Percentiles rank a stretch among this genome's conserved stretches.
phyloP scores from a whole-genome alignment of 2,888 invertebrate species.

The Helobdella robusta region DNA sequence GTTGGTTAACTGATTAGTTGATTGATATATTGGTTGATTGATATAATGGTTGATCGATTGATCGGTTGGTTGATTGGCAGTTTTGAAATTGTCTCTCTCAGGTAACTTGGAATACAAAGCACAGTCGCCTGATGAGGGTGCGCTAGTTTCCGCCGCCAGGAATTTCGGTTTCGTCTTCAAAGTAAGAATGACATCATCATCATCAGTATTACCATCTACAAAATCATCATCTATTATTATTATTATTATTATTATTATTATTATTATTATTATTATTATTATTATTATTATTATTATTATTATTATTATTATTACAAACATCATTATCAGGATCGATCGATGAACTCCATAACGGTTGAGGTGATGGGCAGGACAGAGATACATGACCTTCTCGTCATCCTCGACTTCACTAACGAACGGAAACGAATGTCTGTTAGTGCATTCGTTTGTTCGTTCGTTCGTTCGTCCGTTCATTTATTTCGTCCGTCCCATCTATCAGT shows the following conservation, averaged over 20 bases:
- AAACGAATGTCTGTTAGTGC: conserved; percentile 88
- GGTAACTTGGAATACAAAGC: conserved; percentile 59
- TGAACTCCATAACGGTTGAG: conserved; percentile 28
- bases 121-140: conserved; percentile 95
- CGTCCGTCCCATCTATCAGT: too few relatives aligned
- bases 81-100: conserved; percentile 32
- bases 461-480: too few relatives aligned
- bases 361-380: conserved; percentile 55
- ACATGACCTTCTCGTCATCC: conserved; percentile 88
- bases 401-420: conserved; percentile 97
- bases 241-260: conserved; percentile 6
- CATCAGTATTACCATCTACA: neutral
- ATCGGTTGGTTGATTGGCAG: too few relatives aligned
- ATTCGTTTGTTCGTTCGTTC: neutral
- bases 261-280: neutral
- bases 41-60: too few relatives aligned
- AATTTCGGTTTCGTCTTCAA: conserved; percentile 98
- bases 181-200: conserved; percentile 54
- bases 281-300: neutral
- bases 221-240: neutral
- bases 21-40: too few relatives aligned
- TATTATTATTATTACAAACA: neutral
- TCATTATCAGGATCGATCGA: conserved; percentile 23
- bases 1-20: too few relatives aligned
- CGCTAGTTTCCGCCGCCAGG: conserved; percentile 89